These are phyloP conservation scores for Lordiphosa andalusiaca DNA, from an alignment of 2,888 invertebrate species.

Conservation along the genomic window DNA sequence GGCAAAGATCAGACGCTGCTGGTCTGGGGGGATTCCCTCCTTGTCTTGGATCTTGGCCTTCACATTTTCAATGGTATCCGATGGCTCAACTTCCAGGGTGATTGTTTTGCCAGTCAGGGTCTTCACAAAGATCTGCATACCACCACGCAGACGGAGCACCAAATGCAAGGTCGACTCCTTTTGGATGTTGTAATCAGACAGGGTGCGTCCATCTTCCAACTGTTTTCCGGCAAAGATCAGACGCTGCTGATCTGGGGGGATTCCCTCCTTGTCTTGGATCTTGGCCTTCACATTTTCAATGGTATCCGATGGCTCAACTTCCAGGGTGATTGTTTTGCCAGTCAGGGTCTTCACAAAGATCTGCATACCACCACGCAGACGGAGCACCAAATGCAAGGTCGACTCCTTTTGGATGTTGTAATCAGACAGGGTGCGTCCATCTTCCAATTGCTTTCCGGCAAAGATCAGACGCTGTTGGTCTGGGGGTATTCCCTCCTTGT, in stretches of 20 bases:
- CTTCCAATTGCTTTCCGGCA: constrained; percentile 53
- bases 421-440: constrained; percentile 49
- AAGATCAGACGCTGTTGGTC: constrained; percentile 56
- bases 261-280: constrained; percentile 54
- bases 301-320: constrained; percentile 39
- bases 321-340: constrained; percentile 46
- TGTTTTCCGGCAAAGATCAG: constrained; percentile 53
- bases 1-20: constrained; percentile 52
- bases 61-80: constrained; percentile 49
- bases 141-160: constrained; percentile 50
- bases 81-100: constrained; percentile 40
- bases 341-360: constrained; percentile 50
- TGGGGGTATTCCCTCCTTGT: constrained; percentile 55
- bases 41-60: constrained; percentile 55
- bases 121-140: constrained; percentile 58
- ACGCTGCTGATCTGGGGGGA: constrained; percentile 57
- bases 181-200: constrained; percentile 51
- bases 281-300: constrained; percentile 54
- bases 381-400: constrained; percentile 45
- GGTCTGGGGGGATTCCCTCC: constrained; percentile 54
- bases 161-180: constrained; percentile 50
- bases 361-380: constrained; percentile 52
- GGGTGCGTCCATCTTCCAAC: constrained; percentile 50
- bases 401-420: constrained; percentile 58
- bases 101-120: constrained; percentile 51